Evolutionary conservation across 2,888 invertebrate genomes (phyloP), one percentile per base, ranked within the genome.

Genomic region (Subacronicta megacephala): DNA sequence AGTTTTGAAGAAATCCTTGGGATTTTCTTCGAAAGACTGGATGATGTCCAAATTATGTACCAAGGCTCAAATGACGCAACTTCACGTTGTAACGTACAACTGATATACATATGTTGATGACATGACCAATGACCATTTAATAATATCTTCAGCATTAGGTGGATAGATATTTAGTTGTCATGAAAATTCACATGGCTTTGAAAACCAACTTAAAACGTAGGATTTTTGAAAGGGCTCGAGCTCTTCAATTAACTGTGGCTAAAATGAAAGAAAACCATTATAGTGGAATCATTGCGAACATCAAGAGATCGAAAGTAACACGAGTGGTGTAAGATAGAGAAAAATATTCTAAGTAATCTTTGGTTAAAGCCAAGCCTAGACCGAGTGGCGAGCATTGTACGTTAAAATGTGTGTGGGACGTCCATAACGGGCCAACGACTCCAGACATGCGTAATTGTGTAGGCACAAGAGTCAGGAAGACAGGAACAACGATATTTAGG

Each of bases 371-470:
- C 12, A 23, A 54, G 17, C 44, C 47, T 37, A 64, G 63, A 64
- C 63, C 4, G 66, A 40, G 40, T 64, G 63, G 66, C 63, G 63
- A 37, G 60, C 63, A 49, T 26, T 54, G 41, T 45, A 37, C 54
- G 44, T 29, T 17, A 18, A 44, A 44, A 65, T 43, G 20, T 47
- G 66, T 60, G 63, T 63, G 65, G 63, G 63, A 38, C 17, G 63
- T 12, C 31, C 54, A 44, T 23, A 16, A 42, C 61, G 17, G 54
- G 54, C 60, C 44, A 36, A 50, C 29, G 61, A 66, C 54, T 44
- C 23, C 47, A 66, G 44, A 47, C 38, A 23, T 17, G 46, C 43
- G 53, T 63, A 63, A 26, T 3, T 10, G 26, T 10, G 26, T 26
- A 53, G 36, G 35, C 26, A 60, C 40, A 40, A 18, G 29, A 18